Evolutionary conservation across 1,140 invertebrate genomes (phyloP).

Genomic region (Camponotus pennsylvanicus): DNA sequence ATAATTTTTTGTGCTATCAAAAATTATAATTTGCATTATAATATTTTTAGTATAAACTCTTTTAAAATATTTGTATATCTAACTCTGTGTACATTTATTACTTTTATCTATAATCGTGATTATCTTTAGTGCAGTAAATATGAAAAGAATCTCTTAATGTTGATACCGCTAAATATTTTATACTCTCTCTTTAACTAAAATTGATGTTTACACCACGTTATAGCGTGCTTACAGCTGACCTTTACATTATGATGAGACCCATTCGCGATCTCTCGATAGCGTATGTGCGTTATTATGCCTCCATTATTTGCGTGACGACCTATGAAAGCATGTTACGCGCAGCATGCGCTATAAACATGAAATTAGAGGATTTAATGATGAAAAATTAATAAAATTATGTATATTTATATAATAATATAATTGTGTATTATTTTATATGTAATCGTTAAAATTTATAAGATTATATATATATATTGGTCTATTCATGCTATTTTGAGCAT

Average conservation of each 20-base stretch:
- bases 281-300: not conserved
- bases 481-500: no score
- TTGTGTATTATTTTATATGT: no score
- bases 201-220: slow-evolving; percentile 13
- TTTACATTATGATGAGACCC: slow-evolving; percentile 1
- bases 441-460: no score
- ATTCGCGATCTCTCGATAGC: not conserved
- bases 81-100: not conserved
- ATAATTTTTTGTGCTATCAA: not conserved
- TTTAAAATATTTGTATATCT: not conserved
- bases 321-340: not conserved
- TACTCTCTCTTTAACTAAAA: not conserved
- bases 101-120: slow-evolving; percentile 30
- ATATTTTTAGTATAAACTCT: not conserved
- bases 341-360: not conserved
- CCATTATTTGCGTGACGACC: slow-evolving; percentile 24
- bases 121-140: slow-evolving; percentile 13
- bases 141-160: not conserved
- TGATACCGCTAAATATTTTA: slow-evolving; percentile 39
- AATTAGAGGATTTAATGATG: slow-evolving; percentile 13
- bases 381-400: not conserved
- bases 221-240: slow-evolving; percentile 32
- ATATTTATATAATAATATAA: not conserved
- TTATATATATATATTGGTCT: no score
- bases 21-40: not conserved